Percentiles rank a stretch among this genome's conserved stretches.
Evolutionary conservation across 2,888 invertebrate species (phyloP).

Genomic region (Orthosia gracilis): DNA sequence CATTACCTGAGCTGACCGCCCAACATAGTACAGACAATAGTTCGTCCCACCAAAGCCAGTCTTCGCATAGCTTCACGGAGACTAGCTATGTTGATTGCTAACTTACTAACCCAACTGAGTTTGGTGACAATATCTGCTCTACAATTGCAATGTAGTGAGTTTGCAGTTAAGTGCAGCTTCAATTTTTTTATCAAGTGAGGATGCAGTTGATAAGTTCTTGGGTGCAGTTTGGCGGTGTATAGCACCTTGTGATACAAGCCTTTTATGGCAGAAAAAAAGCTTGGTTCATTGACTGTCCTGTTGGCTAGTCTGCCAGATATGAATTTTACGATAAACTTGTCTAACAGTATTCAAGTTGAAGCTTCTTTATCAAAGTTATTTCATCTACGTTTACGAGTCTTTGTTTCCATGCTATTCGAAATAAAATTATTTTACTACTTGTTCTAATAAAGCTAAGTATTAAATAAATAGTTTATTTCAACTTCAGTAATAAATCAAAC

Average conservation of each 20-base stretch:
- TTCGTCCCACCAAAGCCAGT: neutral
- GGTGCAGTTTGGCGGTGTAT: neutral
- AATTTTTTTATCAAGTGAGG: neutral
- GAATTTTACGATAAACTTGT: conserved; percentile 11
- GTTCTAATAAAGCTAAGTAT: conserved; percentile 15
- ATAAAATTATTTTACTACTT: conserved; percentile 13
- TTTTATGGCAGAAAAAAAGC: neutral
- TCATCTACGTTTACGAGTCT: conserved; percentile 28
- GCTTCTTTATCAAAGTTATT: conserved; percentile 40
- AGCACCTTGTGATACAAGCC: too few species aligned
- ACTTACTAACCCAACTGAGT: neutral
- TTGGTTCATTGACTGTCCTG: neutral
- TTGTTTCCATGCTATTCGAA: conserved; percentile 11
- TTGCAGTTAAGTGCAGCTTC: neutral
- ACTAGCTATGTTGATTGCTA: neutral
- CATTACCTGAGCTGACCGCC: too few species aligned
- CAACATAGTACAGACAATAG: neutral
- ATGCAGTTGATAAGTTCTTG: neutral
- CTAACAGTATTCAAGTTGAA: conserved; percentile 11
- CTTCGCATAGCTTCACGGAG: neutral
- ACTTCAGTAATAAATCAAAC: conserved; percentile 26
- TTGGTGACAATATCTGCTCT: neutral
- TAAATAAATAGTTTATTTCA: conserved; percentile 8
- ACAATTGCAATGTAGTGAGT: neutral
- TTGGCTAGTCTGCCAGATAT: conserved; percentile 2